Percentiles rank a stretch among this genome's conserved stretches.
phyloP scores from a whole-genome alignment of 2,113 vertebrate species.

The Salminus brasiliensis region DNA sequence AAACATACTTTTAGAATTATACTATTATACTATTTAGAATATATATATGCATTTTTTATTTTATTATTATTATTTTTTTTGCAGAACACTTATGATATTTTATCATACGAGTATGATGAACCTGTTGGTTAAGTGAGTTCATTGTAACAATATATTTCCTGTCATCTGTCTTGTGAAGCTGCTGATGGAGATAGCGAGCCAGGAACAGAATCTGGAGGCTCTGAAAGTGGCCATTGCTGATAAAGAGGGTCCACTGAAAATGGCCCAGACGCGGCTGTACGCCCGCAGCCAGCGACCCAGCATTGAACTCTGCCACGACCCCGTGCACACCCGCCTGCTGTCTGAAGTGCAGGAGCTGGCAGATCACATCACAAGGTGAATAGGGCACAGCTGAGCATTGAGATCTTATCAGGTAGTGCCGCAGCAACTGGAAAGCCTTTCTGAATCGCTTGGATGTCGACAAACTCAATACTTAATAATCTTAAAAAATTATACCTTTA shows the following conservation, averaged over 20 bases:
- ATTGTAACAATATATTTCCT: background rate
- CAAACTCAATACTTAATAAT: no score
- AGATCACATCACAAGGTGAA: conserved; percentile 76
- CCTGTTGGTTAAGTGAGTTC: background rate
- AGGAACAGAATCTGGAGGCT: conserved; percentile 80
- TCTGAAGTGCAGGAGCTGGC: conserved; percentile 81
- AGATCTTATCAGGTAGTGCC: background rate
- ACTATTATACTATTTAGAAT: no score
- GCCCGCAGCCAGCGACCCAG: conserved; percentile 78
- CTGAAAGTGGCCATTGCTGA: conserved; percentile 80
- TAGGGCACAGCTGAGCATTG: background rate
- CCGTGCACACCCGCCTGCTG: conserved; percentile 77
- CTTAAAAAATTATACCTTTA: no score
- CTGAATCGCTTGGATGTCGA: background rate
- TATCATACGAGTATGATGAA: no score
- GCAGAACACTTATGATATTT: no score
- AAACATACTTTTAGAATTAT: no score
- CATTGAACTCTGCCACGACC: conserved; percentile 83
- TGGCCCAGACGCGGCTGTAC: conserved; percentile 81
- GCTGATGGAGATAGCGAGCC: conserved; percentile 78
- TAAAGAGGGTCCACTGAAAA: conserved; percentile 76
- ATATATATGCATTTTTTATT: no score
- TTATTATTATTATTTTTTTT: no score
- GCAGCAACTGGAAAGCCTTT: background rate
- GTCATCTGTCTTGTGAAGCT: conserved; percentile 70